A percentile compares a stretch with the other conserved stretches of the same genome.
Evolutionary conservation across 2,113 vertebrate genomes (phyloP).

Genomic region (Caracal caracal): DNA sequence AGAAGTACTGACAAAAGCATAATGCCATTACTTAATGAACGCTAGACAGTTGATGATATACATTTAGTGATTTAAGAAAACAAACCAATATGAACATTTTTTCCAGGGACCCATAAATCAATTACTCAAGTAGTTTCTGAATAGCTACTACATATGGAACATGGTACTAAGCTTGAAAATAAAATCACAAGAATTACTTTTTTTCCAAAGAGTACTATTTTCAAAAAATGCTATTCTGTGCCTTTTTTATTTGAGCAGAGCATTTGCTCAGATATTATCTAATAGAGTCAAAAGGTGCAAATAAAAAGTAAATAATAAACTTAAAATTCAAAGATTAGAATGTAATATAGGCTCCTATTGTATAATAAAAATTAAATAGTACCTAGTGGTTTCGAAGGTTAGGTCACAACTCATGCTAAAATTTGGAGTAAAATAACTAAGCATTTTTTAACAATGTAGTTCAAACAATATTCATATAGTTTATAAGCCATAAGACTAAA

Average conservation of each 20-base stretch:
- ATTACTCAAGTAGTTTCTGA: conserved; percentile 42
- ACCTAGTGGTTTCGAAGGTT: neutral
- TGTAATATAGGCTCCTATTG: neutral
- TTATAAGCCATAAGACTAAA: neutral
- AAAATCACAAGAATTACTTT: conserved; percentile 6
- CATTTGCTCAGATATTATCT: neutral
- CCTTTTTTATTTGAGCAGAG: conserved; percentile 13
- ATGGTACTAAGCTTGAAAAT: neutral
- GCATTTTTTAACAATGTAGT: neutral
- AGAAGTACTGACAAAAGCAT: conserved; percentile 56
- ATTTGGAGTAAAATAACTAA: conserved; percentile 23
- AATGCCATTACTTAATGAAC: conserved; percentile 28
- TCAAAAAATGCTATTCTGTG: neutral
- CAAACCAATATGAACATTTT: conserved; percentile 27
- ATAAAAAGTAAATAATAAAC: neutral
- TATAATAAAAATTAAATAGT: neutral
- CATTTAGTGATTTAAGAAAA: conserved; percentile 36
- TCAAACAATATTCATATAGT: neutral
- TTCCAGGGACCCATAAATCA: conserved; percentile 43
- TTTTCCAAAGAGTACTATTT: conserved; percentile 23
- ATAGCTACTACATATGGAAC: neutral
- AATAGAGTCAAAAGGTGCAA: neutral
- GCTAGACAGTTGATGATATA: neutral
- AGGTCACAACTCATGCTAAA: neutral
- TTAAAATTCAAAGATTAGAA: conserved; percentile 17